These are phyloP conservation scores for Spinus olivaceus DNA, from an alignment of 2,797 vertebrate species.

Conservation along the genomic window DNA sequence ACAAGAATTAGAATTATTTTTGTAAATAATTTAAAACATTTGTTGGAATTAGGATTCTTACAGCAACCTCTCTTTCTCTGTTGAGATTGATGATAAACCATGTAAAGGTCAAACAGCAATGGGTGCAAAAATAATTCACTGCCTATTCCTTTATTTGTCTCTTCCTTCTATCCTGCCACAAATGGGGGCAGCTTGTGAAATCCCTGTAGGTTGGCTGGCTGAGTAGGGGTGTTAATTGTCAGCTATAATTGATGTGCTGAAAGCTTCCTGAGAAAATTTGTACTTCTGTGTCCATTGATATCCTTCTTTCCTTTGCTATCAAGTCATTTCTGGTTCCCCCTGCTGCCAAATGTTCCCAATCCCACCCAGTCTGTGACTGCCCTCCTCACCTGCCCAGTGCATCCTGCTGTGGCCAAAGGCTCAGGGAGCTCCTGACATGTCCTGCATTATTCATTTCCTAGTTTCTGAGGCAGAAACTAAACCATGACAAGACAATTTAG, in stretches of 20 bases:
- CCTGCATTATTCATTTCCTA: fast-evolving
- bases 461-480: not conserved
- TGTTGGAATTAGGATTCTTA: not conserved
- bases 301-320: not conserved
- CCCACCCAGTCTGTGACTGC: not conserved
- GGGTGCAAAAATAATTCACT: not conserved
- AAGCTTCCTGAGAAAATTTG: not conserved
- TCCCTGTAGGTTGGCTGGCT: not conserved
- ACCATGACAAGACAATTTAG: not conserved
- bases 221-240: constrained; percentile 1
- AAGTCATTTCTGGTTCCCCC: not conserved
- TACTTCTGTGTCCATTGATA: not conserved
- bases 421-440: not conserved
- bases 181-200: not conserved
- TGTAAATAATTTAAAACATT: not conserved
- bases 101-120: not conserved
- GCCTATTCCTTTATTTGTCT: not conserved
- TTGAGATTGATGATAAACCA: not conserved
- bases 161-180: not conserved
- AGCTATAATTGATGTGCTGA: not conserved
- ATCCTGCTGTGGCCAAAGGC: not conserved
- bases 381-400: not conserved
- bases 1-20: not conserved
- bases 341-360: not conserved
- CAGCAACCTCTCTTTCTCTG: not conserved